Evolutionary conservation across 2,797 vertebrate species (phyloP), one percentile per base, ranked within the genome.

Genomic region (Falco berigora): DNA sequence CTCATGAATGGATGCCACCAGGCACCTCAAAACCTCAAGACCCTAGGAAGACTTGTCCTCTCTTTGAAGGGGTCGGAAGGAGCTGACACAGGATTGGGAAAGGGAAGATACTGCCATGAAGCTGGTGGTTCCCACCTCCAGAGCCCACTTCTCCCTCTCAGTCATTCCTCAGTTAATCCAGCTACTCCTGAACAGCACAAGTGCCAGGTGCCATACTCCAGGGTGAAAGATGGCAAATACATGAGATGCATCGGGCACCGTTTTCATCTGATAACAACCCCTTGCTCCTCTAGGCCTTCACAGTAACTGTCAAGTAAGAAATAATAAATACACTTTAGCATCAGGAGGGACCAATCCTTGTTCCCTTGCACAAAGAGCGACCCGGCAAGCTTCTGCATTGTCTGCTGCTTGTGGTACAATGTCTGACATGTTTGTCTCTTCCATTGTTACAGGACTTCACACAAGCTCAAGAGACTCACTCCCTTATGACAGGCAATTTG

Each of bases 321-420:
- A 86, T n/a, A 88, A 62, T 27, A 86, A 83, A 86, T 52, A 36
- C 1, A 2, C 18, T 61, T 85, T 9, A 68, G 24, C 14, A 24
- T 9, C 0, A 0, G 11, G 6, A 22, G 14, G 24, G 9, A 34
- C 2, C 4, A 24, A 8, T 69, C 69, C 9, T 66, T 58, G 19
- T 58, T 75, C 38, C 72, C 9, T 38, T 46, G 25, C 11, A 13
- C 50, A 79, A 81, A 64, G 28, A 8, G 12, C 5, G 3, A 56
- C 59, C 49, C 61, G 52, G 17, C 14, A 87, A 89, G 20, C 12
- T 85, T 82, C 59, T 49, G 34, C 86, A 44, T 34, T 63, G 50
- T 52, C 56, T 69, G 23, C 18, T 85, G 28, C 25, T 75, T 42
- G 25, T 79, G 23, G n/a, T 69, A 30, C 30, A 52, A 47, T 16